Conservation (phyloP, 92 coral and sea anemone species). For the Scolanthus callimorphus region DNA sequence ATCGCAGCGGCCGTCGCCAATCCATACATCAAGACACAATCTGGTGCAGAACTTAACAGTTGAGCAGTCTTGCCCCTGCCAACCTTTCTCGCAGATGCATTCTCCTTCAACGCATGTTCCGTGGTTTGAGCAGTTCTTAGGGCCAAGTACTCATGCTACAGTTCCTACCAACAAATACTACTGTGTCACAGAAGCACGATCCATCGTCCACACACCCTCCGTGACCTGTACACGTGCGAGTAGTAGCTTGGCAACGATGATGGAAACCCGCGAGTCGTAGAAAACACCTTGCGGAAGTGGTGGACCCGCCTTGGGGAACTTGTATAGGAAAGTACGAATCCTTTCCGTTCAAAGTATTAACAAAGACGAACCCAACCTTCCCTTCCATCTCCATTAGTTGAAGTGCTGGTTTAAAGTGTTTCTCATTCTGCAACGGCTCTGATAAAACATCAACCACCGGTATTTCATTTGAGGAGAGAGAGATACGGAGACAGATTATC, state of each 20-base stretch:
- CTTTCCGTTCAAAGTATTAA: too few relatives aligned
- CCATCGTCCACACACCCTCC: slow-evolving; percentile 45
- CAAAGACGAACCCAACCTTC: too few relatives aligned
- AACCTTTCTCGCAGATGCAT: slow-evolving; percentile 49
- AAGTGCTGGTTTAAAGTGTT: too few relatives aligned
- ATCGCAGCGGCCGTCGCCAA: slow-evolving; percentile 59
- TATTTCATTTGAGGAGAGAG: too few relatives aligned
- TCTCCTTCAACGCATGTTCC: slow-evolving; percentile 39
- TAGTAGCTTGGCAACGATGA: slow-evolving; percentile 22
- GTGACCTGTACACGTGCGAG: slow-evolving; percentile 63
- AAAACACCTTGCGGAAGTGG: too few relatives aligned
- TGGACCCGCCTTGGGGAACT: too few relatives aligned
- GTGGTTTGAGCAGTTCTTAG: slow-evolving; percentile 50
- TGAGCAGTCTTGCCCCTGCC: slow-evolving; percentile 62
- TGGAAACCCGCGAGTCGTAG: too few relatives aligned
- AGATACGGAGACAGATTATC: too few relatives aligned
- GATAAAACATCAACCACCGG: too few relatives aligned
- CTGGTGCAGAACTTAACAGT: slow-evolving; percentile 37
- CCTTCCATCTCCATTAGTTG: too few relatives aligned
- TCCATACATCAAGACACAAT: slow-evolving; percentile 43
- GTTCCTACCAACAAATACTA: slow-evolving; percentile 29
- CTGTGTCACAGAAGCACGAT: slow-evolving; percentile 40
- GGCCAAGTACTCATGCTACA: slow-evolving; percentile 46
- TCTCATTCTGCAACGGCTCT: too few relatives aligned
- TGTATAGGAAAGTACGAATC: too few relatives aligned